Evolutionary conservation across 2,113 vertebrate genomes (phyloP), one percentile per base, ranked within the genome.

Genomic region (Paradoxurus hermaphroditus): DNA sequence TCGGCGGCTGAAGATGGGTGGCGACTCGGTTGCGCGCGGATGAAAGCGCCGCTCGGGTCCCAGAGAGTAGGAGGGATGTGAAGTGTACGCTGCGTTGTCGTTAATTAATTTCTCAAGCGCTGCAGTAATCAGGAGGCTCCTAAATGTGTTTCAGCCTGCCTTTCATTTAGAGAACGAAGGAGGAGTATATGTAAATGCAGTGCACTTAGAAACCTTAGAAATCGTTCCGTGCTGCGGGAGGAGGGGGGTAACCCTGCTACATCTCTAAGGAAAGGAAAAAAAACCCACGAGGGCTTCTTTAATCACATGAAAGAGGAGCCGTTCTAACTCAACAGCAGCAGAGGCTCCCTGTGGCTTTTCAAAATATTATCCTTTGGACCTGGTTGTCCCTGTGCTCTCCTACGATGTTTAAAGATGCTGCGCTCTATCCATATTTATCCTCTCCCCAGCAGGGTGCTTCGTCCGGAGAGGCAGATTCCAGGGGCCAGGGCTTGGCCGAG

Each of bases 61-160:
- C 46, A 3, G 18, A 68, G 39, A 81, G 51, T 1, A 25, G 79
- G 79, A 78, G 84, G 68, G 25, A 46, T 3, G 70, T 13, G 8
- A 72, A 77, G 59, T 27, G 68, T 36, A 39, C 1, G 81, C 85
- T 21, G 88, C 92, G 16, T 59, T 65, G 96, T 46, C 2, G 29
- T 95, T 98, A 97, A 94, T 97, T 97, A 97, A 97, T 97, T 96
- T 97, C 97, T 97, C 82, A 86, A 96, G 97, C 49, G 94, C 90
- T 96, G 87, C 85, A 34, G 86, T 67, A 88, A 97, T 97, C 97
- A 97, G 87, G 51, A 90, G 81, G 70, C 81, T 90, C 65, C 13
- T 95, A 89, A 90, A 68, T 86, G 96, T 94, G 91, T 31, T 81
- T 86, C 67, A 81, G 90, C 53, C 86, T 88, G 95, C 84, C 93